Evolutionary conservation across 2,113 vertebrate species (phyloP).

Genomic region (Zosterops pallidus): DNA sequence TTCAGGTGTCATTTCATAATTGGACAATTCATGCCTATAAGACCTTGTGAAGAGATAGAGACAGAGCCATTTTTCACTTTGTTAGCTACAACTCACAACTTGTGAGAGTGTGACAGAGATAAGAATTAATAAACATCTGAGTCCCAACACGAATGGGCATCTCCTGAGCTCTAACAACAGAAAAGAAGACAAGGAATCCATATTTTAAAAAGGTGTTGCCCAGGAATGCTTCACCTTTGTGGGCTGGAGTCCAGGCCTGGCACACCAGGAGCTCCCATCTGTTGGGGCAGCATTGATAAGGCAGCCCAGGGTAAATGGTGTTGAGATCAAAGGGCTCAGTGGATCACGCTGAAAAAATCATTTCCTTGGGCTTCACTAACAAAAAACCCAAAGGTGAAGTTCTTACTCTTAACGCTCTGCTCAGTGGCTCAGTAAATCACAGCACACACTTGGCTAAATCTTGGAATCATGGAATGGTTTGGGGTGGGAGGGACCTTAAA

Average conservation of each 20-base stretch:
- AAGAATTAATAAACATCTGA: neutral
- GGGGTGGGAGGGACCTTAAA: neutral
- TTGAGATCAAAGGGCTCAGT: neutral
- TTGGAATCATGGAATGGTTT: neutral
- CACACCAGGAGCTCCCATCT: neutral
- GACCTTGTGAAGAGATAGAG: neutral
- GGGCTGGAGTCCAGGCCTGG: neutral
- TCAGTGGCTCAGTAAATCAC: neutral
- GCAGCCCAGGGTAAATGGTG: neutral
- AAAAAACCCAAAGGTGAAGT: neutral
- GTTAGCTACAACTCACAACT: neutral
- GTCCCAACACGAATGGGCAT: neutral
- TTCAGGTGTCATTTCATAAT: neutral
- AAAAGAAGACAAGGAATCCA: too few species aligned
- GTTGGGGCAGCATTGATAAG: neutral
- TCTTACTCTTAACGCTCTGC: too few species aligned
- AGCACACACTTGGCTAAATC: neutral
- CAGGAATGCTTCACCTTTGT: neutral
- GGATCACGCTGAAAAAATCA: rapidly evolving
- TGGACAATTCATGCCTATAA: neutral
- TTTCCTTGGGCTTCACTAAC: neutral
- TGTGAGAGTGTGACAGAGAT: neutral
- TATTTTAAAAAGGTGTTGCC: neutral
- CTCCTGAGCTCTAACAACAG: too few species aligned
- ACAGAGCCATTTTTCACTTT: neutral